phyloP scores from a whole-genome alignment of 2,113 vertebrate species.

The Poecilia latipinna region DNA sequence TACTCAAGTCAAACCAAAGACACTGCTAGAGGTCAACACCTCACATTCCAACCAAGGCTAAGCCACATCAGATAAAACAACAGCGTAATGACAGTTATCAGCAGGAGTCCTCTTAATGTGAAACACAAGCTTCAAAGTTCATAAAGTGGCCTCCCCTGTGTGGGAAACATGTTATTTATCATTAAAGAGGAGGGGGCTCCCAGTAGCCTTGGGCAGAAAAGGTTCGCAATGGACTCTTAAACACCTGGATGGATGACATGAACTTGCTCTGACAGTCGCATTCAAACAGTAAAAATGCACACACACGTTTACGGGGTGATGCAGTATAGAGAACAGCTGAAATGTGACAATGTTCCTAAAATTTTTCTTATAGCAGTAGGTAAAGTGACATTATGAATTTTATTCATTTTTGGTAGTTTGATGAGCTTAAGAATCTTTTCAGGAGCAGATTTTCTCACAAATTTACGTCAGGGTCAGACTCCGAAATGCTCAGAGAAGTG shows the following conservation, averaged over 20 bases:
- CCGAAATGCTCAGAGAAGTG: not conserved
- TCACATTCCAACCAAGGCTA: constrained; percentile 47
- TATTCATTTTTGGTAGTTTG: too few relatives aligned
- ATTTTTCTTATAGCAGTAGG: too few relatives aligned
- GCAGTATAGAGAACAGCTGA: not conserved
- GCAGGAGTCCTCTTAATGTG: constrained; percentile 46
- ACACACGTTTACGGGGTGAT: not conserved
- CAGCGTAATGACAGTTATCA: constrained; percentile 67
- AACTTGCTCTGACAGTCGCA: not conserved
- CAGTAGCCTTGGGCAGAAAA: constrained; percentile 35
- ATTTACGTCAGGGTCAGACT: not conserved
- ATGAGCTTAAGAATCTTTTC: not conserved
- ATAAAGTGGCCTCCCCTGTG: constrained; percentile 40
- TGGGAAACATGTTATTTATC: constrained; percentile 70
- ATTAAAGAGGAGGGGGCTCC: constrained; percentile 44
- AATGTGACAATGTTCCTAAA: not conserved
- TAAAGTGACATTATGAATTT: too few relatives aligned
- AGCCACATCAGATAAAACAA: constrained; percentile 55
- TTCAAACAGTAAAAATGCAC: constrained; percentile 3
- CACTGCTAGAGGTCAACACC: constrained; percentile 1
- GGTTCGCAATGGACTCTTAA: constrained; percentile 21
- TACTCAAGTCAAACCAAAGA: constrained; percentile 4
- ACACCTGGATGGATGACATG: constrained; percentile 52
- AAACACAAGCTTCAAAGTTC: constrained; percentile 56
- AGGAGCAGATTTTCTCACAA: not conserved